phyloP scores from a whole-genome alignment of 92 coral and sea anemone species.

The Plumapathes pennacea region DNA sequence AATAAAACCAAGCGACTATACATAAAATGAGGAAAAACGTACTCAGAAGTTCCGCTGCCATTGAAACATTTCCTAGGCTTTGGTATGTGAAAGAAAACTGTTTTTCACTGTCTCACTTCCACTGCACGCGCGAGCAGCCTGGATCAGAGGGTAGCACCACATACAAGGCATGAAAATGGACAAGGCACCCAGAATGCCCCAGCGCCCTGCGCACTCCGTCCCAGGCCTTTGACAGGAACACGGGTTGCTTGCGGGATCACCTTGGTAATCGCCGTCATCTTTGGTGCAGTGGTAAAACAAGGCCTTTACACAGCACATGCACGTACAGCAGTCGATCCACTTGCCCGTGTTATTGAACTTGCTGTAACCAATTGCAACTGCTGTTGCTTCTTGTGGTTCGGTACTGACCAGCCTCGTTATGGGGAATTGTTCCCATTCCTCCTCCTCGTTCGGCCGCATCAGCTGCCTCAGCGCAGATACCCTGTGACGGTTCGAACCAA shows the following conservation, averaged over 20 bases:
- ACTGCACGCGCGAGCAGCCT: no score
- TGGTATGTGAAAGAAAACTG: no score
- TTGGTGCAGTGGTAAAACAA: slow-evolving; percentile 88
- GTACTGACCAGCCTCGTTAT: not conserved
- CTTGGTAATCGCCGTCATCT: slow-evolving; percentile 68
- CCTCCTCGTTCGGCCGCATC: no score
- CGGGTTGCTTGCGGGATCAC: slow-evolving; percentile 55
- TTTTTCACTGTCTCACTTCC: no score
- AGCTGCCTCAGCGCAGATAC: no score
- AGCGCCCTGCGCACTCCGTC: slow-evolving; percentile 55
- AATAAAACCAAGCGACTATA: no score
- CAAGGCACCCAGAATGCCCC: slow-evolving; percentile 67
- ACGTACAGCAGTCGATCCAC: slow-evolving; percentile 89
- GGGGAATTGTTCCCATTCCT: no score
- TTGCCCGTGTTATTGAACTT: no score
- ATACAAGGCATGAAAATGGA: slow-evolving; percentile 74
- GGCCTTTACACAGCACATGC: slow-evolving; percentile 93
- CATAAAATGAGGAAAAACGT: no score
- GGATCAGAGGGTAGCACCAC: slow-evolving; percentile 65
- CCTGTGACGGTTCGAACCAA: no score
- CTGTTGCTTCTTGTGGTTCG: not conserved
- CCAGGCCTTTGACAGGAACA: slow-evolving; percentile 74
- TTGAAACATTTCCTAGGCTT: no score
- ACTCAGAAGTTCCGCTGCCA: no score
- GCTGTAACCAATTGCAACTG: not conserved